phyloP scores from a whole-genome alignment of 2,888 invertebrate species.

The Blastobasis adustella region DNA sequence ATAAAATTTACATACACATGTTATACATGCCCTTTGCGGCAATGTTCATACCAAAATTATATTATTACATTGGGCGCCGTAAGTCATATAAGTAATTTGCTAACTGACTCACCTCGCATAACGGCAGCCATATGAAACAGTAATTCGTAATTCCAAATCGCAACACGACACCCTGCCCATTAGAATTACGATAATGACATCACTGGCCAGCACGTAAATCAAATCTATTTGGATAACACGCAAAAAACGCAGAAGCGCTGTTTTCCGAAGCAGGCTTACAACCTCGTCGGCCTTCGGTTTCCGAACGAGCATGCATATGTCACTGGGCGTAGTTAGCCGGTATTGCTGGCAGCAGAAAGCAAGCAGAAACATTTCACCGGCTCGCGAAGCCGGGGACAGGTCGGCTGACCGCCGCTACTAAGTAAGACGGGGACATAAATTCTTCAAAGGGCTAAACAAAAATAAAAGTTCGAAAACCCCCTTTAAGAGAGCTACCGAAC shows the following conservation, averaged over 20 bases:
- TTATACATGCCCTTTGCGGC: no score
- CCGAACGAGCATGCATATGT: no score
- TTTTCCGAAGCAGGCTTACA: no score
- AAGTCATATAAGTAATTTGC: background rate
- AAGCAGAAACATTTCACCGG: conserved; percentile 9
- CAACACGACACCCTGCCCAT: background rate
- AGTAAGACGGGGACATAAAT: conserved; percentile 73
- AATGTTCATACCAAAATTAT: no score
- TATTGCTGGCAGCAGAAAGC: conserved; percentile 6
- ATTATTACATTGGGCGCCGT: background rate
- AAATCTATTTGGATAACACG: no score
- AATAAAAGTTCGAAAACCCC: conserved; percentile 60
- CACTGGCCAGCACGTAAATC: background rate
- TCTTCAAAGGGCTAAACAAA: conserved; percentile 70
- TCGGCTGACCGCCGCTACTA: conserved; percentile 62
- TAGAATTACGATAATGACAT: conserved; percentile 6
- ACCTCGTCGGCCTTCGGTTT: no score
- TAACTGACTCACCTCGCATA: background rate
- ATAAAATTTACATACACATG: no score
- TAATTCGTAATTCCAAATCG: conserved; percentile 6
- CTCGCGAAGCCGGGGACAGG: conserved; percentile 6
- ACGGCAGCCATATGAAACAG: background rate
- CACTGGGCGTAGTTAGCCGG: background rate
- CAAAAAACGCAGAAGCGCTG: no score
- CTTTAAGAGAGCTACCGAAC: conserved; percentile 74